Percentiles rank a stretch among this genome's conserved stretches.
Evolutionary conservation across 2,888 invertebrate genomes (phyloP).

Genomic region (Laothoe populi): DNA sequence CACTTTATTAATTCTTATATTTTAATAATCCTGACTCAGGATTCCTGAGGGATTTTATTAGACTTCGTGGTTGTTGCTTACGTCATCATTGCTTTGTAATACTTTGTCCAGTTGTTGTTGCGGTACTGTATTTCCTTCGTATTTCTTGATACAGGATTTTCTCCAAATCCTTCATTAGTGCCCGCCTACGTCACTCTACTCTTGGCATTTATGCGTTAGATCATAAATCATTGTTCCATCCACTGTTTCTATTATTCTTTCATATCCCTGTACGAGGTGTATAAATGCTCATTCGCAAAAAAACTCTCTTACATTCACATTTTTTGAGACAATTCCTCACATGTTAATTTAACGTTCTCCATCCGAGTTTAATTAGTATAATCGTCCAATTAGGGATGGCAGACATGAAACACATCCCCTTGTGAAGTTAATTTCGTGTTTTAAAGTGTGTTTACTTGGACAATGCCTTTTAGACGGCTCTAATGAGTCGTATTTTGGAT

Average conservation of each 20-base stretch:
- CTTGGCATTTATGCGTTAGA: neutral
- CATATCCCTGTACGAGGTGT: neutral
- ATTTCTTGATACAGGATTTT: neutral
- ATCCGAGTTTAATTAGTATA: slow-evolving; percentile 26
- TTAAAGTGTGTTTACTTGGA: slow-evolving; percentile 23
- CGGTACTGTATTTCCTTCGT: neutral
- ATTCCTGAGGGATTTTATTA: too few species aligned
- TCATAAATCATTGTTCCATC: neutral
- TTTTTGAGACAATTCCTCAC: too few species aligned
- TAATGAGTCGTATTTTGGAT: slow-evolving; percentile 6
- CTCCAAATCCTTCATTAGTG: neutral
- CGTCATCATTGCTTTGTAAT: too few species aligned
- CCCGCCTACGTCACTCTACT: neutral
- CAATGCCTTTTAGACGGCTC: slow-evolving; percentile 16
- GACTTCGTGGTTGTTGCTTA: neutral
- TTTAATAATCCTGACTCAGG: too few species aligned
- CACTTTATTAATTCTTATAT: too few species aligned
- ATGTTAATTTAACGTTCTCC: slow-evolving; percentile 15
- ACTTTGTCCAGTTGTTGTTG: neutral
- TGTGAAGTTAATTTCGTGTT: slow-evolving; percentile 21
- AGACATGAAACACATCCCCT: slow-evolving; percentile 25
- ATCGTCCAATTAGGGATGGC: slow-evolving; percentile 24
- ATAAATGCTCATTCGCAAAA: neutral
- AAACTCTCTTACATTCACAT: neutral
- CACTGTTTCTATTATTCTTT: neutral